Percentiles rank a stretch among this genome's conserved stretches.
These are phyloP conservation scores for Morpho deidamia DNA, from an alignment of 2,888 invertebrate species.

Conservation along the genomic window DNA sequence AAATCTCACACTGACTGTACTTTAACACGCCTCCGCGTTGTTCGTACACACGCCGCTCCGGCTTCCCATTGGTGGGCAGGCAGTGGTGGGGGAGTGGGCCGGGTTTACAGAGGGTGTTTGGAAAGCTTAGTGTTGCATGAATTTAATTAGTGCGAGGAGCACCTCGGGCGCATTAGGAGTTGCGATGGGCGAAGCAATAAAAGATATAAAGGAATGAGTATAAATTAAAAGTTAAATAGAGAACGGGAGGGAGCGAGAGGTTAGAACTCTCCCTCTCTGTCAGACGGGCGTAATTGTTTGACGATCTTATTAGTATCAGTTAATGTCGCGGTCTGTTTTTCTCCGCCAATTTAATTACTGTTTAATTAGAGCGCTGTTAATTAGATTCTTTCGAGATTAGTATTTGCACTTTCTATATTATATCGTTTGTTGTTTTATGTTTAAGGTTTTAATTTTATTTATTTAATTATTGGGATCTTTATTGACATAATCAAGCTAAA, in stretches of 20 bases:
- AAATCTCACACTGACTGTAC: constrained; percentile 64
- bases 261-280: constrained; percentile 35
- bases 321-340: constrained; percentile 75
- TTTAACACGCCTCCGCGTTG: constrained; percentile 37
- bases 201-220: constrained; percentile 79
- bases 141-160: constrained; percentile 77
- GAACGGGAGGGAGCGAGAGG: constrained; percentile 51
- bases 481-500: too few relatives aligned
- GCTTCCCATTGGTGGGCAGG: constrained; percentile 39
- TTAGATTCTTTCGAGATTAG: constrained; percentile 58
- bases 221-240: constrained; percentile 79
- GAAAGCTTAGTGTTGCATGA: constrained; percentile 75
- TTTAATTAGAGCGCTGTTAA: constrained; percentile 72
- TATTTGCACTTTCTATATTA: constrained; percentile 37
- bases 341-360: constrained; percentile 74
- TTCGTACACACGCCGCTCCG: constrained; percentile 33
- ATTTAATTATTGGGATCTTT: too few relatives aligned
- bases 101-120: constrained; percentile 40
- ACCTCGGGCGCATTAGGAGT: constrained; percentile 78
- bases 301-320: constrained; percentile 79
- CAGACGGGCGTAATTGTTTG: constrained; percentile 75
- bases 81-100: constrained; percentile 41
- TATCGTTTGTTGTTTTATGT: constrained; percentile 36
- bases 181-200: constrained; percentile 78
- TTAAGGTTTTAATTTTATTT: neutral